Percentiles rank a stretch among this genome's conserved stretches.
Evolutionary conservation across 1,140 invertebrate species (phyloP).

Genomic region (Tetraneura akinire): DNA sequence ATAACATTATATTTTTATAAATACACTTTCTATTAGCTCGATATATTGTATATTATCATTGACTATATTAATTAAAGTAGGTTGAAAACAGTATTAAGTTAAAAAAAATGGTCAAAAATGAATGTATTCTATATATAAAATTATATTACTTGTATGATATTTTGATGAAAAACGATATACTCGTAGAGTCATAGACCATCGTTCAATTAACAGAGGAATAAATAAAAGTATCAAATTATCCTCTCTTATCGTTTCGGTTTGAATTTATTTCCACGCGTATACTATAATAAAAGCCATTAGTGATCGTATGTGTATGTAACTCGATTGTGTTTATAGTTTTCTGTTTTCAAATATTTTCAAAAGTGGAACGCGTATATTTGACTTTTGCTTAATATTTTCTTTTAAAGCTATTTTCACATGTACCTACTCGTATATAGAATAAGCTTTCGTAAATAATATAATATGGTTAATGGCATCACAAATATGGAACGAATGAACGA

Average conservation of each 20-base stretch:
- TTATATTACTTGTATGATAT: neutral
- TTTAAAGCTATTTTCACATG: neutral
- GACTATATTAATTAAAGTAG: too few species aligned
- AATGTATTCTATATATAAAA: too few species aligned
- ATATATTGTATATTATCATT: too few species aligned
- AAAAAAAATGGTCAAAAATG: too few species aligned
- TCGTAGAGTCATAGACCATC: too few species aligned
- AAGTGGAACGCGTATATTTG: slow-evolving; percentile 6
- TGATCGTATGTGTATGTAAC: neutral
- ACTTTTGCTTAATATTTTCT: slow-evolving; percentile 21
- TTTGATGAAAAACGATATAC: neutral
- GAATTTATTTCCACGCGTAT: neutral
- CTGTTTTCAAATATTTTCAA: neutral
- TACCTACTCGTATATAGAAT: too few species aligned
- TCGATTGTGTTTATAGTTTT: too few species aligned
- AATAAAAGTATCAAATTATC: neutral
- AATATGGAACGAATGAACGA: too few species aligned
- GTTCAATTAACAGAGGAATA: neutral
- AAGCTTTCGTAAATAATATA: neutral
- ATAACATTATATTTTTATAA: too few species aligned
- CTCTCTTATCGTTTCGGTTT: neutral
- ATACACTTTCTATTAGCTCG: too few species aligned
- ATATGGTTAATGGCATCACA: too few species aligned
- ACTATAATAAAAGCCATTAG: neutral
- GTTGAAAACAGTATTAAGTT: too few species aligned